Percentiles rank a stretch among this genome's conserved stretches.
Conservation (phyloP, 1,140 invertebrate species). For the Amyelois transitella region DNA sequence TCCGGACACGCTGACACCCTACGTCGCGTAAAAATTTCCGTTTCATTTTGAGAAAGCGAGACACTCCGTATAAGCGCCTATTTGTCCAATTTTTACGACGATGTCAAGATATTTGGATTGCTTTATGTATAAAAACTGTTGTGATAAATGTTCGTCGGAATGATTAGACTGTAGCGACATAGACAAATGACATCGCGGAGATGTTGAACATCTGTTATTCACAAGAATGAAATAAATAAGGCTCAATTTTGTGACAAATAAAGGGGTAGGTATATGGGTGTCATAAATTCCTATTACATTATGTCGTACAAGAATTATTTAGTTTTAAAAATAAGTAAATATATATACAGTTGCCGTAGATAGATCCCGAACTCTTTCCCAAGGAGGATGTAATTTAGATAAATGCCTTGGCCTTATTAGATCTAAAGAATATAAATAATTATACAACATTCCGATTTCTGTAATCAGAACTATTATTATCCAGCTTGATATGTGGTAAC, state of each 20-base stretch:
- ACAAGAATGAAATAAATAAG: constrained; percentile 44
- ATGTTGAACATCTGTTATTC: constrained; percentile 44
- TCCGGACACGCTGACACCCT: neutral
- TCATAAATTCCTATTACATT: no score
- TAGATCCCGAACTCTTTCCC: no score
- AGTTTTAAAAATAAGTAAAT: no score
- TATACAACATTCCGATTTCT: no score
- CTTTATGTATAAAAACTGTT: constrained; percentile 22
- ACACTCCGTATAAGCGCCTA: neutral
- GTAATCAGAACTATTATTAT: no score
- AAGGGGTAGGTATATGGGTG: no score
- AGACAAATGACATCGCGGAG: constrained; percentile 38
- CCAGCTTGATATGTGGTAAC: neutral
- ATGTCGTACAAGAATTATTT: no score
- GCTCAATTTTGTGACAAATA: constrained; percentile 24
- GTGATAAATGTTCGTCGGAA: constrained; percentile 37
- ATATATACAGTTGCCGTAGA: no score
- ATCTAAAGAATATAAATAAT: no score
- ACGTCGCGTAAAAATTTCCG: neutral
- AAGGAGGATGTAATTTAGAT: no score
- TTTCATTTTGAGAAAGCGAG: neutral
- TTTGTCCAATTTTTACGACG: constrained; percentile 4
- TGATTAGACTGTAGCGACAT: constrained; percentile 43
- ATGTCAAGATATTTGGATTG: constrained; percentile 9
- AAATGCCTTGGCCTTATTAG: no score